Percentiles rank a stretch among this genome's conserved stretches.
phyloP scores from a whole-genome alignment of 1,140 invertebrate species.

The Brachionus rubens region DNA sequence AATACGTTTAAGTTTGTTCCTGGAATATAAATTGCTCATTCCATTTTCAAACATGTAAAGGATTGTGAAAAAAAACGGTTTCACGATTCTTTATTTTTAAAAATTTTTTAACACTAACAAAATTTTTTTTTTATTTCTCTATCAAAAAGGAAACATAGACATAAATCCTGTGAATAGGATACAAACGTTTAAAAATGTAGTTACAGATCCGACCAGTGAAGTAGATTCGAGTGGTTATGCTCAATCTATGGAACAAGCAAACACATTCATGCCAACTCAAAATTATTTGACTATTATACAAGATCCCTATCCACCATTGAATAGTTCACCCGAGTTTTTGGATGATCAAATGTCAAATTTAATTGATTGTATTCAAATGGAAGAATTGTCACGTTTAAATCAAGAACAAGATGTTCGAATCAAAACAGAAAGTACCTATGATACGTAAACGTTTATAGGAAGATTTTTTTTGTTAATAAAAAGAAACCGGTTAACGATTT shows the following conservation, averaged over 20 bases:
- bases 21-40: constrained; percentile 27
- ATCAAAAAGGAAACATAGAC: constrained; percentile 19
- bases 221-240: not conserved
- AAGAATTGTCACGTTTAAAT: constrained; percentile 1
- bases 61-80: no score
- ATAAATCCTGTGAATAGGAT: not conserved
- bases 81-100: no score
- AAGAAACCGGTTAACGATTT: not conserved
- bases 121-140: not conserved
- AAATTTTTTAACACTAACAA: no score
- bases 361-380: constrained; percentile 11
- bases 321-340: constrained; percentile 9
- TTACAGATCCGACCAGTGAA: not conserved
- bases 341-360: constrained; percentile 10
- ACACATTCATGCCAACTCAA: not conserved
- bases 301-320: constrained; percentile 34
- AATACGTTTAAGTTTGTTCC: not conserved
- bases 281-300: constrained; percentile 4
- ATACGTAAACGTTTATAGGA: no score
- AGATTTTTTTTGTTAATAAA: no score
- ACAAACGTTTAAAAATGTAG: not conserved
- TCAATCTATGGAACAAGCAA: not conserved
- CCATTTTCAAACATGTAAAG: not conserved
- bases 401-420: not conserved
- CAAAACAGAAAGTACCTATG: constrained; percentile 11